Evolutionary conservation across 2,797 vertebrate species (phyloP), one percentile per base, ranked within the genome.

Genomic region (Scomberomorus guttatus): DNA sequence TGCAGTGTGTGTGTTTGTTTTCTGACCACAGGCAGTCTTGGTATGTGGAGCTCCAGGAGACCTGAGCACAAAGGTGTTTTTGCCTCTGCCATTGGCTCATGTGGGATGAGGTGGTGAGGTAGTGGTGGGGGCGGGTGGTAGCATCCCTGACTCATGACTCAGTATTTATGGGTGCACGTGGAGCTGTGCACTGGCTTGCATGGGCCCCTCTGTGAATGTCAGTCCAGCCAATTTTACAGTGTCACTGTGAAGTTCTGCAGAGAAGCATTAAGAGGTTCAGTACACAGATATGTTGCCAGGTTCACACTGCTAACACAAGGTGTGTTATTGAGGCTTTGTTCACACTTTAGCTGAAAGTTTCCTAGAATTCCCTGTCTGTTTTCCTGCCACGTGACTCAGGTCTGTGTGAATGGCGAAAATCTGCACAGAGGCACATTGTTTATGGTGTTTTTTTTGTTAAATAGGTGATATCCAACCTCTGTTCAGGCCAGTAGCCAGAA

Each of bases 81-180:
- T 63, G 54, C 27, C 54, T 50, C 59, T 73, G 34, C 34, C 44
- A 73, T 58, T 82, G 59, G 63, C 66, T 65, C 29, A 29, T 37
- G 18, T 54, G 29, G 56, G 63, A 55, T 57, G 68, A 75, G 37
- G 57, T 64, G 58, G 65, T 59, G 73, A 54, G 32, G 62, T 46
- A 12, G 2, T 0, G 25, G 6, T 32, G 25, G 15, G 20, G n/a
- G 13, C 1, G 3, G 15, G 73, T 6, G 12, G 42, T 59, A 54
- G 64, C 54, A 25, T 75, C 76, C 62, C 57, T 52, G 64, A 78
- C 46, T 80, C 60, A 39, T 79, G 66, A 60, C 59, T 80, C 52
- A 22, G 39, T 68, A 22, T 77, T 75, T 75, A 58, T 25, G 10
- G 32, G 39, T 67, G 32, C 57, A 79, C 25, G 27, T 83, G 82